These are phyloP conservation scores for Acanthoscelides obtectus DNA, from an alignment of 2,888 invertebrate species.

Conservation along the genomic window DNA sequence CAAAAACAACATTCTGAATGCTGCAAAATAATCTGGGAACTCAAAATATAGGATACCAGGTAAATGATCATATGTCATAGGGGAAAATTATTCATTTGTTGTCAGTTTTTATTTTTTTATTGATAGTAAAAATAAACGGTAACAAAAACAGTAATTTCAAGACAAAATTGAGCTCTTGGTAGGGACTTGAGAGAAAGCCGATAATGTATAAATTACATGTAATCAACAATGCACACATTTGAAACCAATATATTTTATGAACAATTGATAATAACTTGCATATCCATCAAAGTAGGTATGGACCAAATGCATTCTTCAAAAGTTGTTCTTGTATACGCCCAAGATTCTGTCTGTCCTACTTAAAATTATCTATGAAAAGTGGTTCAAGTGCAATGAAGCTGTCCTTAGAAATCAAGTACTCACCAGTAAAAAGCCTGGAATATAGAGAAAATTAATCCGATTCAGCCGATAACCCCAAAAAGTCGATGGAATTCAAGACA, in stretches of 20 bases:
- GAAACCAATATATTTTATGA: slow-evolving; percentile 43
- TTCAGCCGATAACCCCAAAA: slow-evolving; percentile 14
- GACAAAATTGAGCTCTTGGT: too few species aligned
- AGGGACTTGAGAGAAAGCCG: too few species aligned
- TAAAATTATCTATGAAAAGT: slow-evolving; percentile 36
- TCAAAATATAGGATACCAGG: too few species aligned
- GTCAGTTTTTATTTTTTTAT: too few species aligned
- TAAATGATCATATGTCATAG: too few species aligned
- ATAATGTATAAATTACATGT: neutral
- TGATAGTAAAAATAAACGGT: too few species aligned
- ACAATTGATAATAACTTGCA: slow-evolving; percentile 40
- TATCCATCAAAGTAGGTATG: slow-evolving; percentile 43
- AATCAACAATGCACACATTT: slow-evolving; percentile 3
- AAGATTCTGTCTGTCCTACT: slow-evolving; percentile 43
- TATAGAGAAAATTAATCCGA: slow-evolving; percentile 28
- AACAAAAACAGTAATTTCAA: too few species aligned
- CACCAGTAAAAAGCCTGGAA: slow-evolving; percentile 23
- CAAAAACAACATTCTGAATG: too few species aligned
- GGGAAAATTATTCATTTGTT: too few species aligned
- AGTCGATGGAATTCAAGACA: slow-evolving; percentile 29
- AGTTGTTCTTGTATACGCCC: slow-evolving; percentile 43
- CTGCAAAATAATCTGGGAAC: too few species aligned
- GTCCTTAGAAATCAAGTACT: slow-evolving; percentile 22
- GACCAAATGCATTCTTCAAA: slow-evolving; percentile 41
- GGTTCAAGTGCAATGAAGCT: slow-evolving; percentile 16